phyloP scores from a whole-genome alignment of 2,888 invertebrate genomes.

The Trachelus troglodyta region DNA sequence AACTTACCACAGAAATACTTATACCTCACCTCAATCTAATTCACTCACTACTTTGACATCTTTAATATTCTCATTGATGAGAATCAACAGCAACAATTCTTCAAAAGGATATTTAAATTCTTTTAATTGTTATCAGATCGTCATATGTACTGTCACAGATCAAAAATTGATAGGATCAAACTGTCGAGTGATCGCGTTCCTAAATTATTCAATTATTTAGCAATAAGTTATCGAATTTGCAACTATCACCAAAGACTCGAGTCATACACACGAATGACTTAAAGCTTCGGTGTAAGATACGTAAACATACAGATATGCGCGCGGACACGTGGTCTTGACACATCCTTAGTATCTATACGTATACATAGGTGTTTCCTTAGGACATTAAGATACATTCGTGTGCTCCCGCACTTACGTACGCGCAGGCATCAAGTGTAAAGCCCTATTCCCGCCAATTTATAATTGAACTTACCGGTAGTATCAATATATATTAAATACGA shows the following conservation, averaged over 20 bases:
- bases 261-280: no score
- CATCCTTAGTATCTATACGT: no score
- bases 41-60: background rate
- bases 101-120: background rate
- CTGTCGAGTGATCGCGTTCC: no score
- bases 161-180: no score
- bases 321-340: background rate
- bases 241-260: no score
- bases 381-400: background rate
- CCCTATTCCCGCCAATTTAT: background rate
- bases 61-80: background rate
- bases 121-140: background rate
- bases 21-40: background rate
- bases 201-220: no score
- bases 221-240: background rate
- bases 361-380: no score
- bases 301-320: background rate
- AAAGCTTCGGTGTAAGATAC: background rate
- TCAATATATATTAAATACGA: slow-evolving; percentile 23
- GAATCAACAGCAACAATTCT: background rate
- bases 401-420: background rate
- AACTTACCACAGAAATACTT: background rate
- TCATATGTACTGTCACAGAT: background rate
- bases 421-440: background rate
- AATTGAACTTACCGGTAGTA: slow-evolving; percentile 12